Conservation (phyloP, 2,113 vertebrate genomes). For the Gobio gobio region DNA sequence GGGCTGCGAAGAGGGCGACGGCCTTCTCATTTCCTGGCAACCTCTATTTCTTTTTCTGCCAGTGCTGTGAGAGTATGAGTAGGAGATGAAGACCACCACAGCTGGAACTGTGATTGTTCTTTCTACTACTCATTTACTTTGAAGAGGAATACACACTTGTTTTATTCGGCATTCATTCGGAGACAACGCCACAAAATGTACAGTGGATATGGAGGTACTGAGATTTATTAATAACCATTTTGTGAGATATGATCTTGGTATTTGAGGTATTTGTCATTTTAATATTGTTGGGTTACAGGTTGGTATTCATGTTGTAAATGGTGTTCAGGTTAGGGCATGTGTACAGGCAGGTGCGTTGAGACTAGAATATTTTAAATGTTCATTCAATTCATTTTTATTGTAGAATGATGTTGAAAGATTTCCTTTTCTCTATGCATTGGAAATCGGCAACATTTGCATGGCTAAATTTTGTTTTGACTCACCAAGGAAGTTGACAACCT, state of each 20-base stretch:
- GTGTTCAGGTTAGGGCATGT: not conserved
- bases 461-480: not conserved
- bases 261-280: not conserved
- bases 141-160: slow-evolving; percentile 4
- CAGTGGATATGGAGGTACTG: slow-evolving; percentile 65
- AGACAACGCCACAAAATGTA: slow-evolving; percentile 55
- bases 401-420: not conserved
- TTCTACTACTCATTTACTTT: not conserved
- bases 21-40: slow-evolving; percentile 63
- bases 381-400: not conserved
- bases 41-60: slow-evolving; percentile 33
- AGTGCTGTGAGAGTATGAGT: slow-evolving; percentile 33
- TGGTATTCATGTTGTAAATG: not conserved
- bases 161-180: slow-evolving; percentile 2
- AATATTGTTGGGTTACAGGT: not conserved
- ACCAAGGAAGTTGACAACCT: not conserved
- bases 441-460: not conserved
- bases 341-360: not conserved
- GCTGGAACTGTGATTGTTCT: slow-evolving; percentile 39
- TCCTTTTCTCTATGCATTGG: not conserved
- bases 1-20: slow-evolving; percentile 51
- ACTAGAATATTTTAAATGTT: not conserved
- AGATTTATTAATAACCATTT: not conserved
- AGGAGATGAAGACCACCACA: slow-evolving; percentile 40
- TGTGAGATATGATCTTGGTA: not conserved